Percentiles rank a stretch among this genome's conserved stretches.
These are phyloP conservation scores for Agelaius phoeniceus DNA, from an alignment of 2,113 vertebrate genomes.

Conservation along the genomic window DNA sequence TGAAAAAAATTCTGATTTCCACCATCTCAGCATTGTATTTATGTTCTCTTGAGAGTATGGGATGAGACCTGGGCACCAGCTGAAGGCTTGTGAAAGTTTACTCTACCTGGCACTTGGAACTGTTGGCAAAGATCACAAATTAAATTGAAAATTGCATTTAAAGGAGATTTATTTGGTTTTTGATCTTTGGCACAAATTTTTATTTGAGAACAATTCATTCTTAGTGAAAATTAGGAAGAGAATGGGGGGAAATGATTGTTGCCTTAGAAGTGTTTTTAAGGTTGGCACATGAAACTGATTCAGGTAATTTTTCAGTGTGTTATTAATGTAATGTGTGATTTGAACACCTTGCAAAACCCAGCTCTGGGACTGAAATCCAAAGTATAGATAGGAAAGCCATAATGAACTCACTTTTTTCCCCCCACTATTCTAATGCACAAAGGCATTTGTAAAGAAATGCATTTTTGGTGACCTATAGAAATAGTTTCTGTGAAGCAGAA, in stretches of 20 bases:
- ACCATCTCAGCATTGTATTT: neutral
- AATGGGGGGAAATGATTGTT: accelerated
- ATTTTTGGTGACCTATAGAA: neutral
- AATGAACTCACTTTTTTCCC: neutral
- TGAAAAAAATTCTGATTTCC: neutral
- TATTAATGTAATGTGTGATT: neutral
- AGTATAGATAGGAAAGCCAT: neutral
- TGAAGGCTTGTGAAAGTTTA: neutral
- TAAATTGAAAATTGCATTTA: neutral
- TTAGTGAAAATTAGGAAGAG: neutral
- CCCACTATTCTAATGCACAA: neutral
- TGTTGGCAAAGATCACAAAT: neutral
- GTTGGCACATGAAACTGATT: neutral
- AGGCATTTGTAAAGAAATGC: neutral
- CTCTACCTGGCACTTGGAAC: neutral
- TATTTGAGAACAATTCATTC: neutral
- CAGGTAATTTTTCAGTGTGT: neutral
- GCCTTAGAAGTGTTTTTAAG: neutral
- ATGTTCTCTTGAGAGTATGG: neutral
- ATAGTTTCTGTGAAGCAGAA: neutral
- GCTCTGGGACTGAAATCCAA: neutral
- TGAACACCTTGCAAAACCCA: neutral
- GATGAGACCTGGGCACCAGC: neutral
- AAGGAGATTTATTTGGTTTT: neutral
- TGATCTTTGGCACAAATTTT: neutral